Evolutionary conservation across 2,113 vertebrate species (phyloP).

Genomic region (Cairina moschata): DNA sequence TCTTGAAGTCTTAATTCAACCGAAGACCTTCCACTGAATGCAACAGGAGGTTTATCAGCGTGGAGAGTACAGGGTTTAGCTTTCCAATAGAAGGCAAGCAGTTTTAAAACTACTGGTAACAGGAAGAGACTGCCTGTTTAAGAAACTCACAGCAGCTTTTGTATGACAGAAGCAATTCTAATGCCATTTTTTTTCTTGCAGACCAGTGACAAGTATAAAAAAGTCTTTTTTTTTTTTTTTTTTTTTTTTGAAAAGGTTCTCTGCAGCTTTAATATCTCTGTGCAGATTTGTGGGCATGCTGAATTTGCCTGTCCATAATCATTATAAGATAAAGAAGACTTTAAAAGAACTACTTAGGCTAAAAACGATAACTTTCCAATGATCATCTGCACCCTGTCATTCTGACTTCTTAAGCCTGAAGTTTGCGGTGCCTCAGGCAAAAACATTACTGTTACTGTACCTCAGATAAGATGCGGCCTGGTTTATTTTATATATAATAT

Average conservation of each 20-base stretch:
- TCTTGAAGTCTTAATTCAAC: neutral
- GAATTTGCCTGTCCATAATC: constrained; percentile 57
- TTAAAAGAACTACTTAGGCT: constrained; percentile 50
- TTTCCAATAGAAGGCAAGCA: neutral
- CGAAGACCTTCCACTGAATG: neutral
- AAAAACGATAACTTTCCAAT: constrained; percentile 66
- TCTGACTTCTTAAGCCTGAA: constrained; percentile 67
- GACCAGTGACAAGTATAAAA: neutral
- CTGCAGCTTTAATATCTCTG: neutral
- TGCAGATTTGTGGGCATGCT: constrained; percentile 28
- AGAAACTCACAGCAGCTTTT: neutral
- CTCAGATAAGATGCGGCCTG: constrained; percentile 66
- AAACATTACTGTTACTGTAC: constrained; percentile 45
- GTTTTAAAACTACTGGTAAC: neutral
- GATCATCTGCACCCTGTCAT: constrained; percentile 66
- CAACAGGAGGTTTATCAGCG: neutral
- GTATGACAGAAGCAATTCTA: neutral
- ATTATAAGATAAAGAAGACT: constrained; percentile 51
- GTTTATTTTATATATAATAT: constrained; percentile 31
- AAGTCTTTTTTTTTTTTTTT: neutral
- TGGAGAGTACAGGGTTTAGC: neutral
- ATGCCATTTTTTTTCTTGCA: neutral
- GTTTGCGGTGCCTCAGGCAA: constrained; percentile 59
- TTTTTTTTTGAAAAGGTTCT: neutral
- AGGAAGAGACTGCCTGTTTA: neutral